Conservation (phyloP, 2,797 vertebrate genomes). For the Epinephelus coioides region DNA sequence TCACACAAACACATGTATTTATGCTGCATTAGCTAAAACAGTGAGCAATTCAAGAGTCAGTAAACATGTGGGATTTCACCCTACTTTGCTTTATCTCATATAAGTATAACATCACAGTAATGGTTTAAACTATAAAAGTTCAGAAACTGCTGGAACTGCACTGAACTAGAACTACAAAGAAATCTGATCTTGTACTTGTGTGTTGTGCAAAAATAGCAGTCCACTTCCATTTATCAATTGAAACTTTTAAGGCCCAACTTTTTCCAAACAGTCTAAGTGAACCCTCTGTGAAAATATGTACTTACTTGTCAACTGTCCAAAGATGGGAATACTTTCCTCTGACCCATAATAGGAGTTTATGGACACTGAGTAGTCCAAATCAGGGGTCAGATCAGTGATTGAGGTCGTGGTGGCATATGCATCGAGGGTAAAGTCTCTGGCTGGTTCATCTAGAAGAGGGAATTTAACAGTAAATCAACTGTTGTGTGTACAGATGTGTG, state of each 20-base stretch:
- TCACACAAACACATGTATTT: constrained; percentile 53
- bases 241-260: background rate
- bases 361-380: constrained; percentile 94
- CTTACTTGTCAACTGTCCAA: constrained; percentile 98
- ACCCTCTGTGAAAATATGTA: constrained; percentile 26
- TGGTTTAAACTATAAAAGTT: background rate
- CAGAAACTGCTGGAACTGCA: background rate
- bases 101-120: constrained; percentile 15
- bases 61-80: constrained; percentile 58
- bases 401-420: constrained; percentile 89
- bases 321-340: constrained; percentile 96
- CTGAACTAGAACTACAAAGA: background rate
- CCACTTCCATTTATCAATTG: background rate
- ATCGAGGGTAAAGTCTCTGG: constrained; percentile 92
- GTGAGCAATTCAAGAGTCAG: constrained; percentile 34
- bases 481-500: background rate
- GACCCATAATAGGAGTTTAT: constrained; percentile 90
- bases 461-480: constrained; percentile 16
- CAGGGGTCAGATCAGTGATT: constrained; percentile 91
- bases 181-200: background rate
- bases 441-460: constrained; percentile 87
- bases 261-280: background rate
- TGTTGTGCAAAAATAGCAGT: background rate
- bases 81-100: constrained; percentile 27
- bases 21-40: constrained; percentile 60